Evolutionary conservation across 2,888 invertebrate species (phyloP).

Genomic region (Rosalia funebris): DNA sequence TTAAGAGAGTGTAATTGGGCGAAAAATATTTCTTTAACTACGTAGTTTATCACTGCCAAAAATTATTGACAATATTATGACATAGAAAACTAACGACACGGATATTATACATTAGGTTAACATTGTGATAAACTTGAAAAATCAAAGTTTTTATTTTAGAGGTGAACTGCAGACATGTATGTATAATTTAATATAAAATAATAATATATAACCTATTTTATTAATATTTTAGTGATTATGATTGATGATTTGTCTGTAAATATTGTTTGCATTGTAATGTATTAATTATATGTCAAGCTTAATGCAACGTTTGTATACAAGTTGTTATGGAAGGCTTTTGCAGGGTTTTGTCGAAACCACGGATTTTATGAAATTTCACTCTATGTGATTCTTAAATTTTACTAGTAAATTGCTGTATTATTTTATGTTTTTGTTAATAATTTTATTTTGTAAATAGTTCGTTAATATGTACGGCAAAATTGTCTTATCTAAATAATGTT

Average conservation of each 20-base stretch:
- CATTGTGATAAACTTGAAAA: slow-evolving; percentile 56
- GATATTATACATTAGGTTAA: slow-evolving; percentile 29
- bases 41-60: slow-evolving; percentile 55
- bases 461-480: slow-evolving; percentile 1
- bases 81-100: slow-evolving; percentile 36
- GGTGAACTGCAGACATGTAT: slow-evolving; percentile 50
- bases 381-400: slow-evolving; percentile 12
- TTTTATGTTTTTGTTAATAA: slow-evolving; percentile 29
- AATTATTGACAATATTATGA: slow-evolving; percentile 36
- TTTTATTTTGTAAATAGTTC: slow-evolving; percentile 33
- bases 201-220: slow-evolving; percentile 49
- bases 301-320: slow-evolving; percentile 23
- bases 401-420: slow-evolving; percentile 17
- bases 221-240: slow-evolving; percentile 46
- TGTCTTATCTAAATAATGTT: slow-evolving; percentile 7
- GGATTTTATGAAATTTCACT: slow-evolving; percentile 15
- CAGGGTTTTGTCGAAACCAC: slow-evolving; percentile 9
- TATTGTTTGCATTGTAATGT: slow-evolving; percentile 57
- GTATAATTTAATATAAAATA: slow-evolving; percentile 52
- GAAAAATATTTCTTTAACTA: slow-evolving; percentile 8
- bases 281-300: slow-evolving; percentile 33
- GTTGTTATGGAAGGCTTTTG: slow-evolving; percentile 9
- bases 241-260: slow-evolving; percentile 56
- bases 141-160: slow-evolving; percentile 44
- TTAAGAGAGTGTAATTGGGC: background rate